phyloP scores from a whole-genome alignment of 2,888 invertebrate species.

The Drosophila quinaria region DNA sequence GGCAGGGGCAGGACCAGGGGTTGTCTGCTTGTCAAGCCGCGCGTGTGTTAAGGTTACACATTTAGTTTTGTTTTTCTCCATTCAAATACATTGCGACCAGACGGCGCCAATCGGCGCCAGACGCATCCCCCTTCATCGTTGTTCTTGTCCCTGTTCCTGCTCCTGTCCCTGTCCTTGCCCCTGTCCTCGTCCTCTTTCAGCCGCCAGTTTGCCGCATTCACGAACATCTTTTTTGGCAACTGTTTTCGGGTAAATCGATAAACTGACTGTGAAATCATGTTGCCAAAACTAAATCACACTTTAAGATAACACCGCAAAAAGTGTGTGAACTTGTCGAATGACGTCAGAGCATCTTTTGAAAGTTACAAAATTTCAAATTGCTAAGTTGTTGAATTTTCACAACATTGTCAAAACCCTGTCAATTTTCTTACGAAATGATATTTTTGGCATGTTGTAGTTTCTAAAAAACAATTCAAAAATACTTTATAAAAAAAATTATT shows the following conservation, averaged over 20 bases:
- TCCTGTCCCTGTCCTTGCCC: constrained; percentile 7
- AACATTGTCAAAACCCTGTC: not conserved
- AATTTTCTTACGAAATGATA: no score
- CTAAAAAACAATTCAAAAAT: no score
- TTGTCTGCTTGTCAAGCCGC: constrained; percentile 24
- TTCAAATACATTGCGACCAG: constrained; percentile 56
- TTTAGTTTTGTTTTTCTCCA: constrained; percentile 54
- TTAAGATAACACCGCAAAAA: constrained; percentile 40
- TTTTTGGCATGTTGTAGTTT: no score
- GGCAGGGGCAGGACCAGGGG: not conserved
- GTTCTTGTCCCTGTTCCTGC: not conserved
- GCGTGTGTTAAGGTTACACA: constrained; percentile 74
- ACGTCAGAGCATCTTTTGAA: not conserved
- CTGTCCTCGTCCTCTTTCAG: not conserved
- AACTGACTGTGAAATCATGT: constrained; percentile 53
- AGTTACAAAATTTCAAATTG: not conserved
- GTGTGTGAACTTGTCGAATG: not conserved
- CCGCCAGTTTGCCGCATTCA: constrained; percentile 13
- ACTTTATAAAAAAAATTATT: no score
- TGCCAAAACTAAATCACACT: constrained; percentile 49
- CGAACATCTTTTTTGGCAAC: constrained; percentile 58
- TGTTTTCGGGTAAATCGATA: constrained; percentile 63
- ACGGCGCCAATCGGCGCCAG: constrained; percentile 67
- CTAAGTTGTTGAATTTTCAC: not conserved
- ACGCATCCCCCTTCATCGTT: constrained; percentile 29